Evolutionary conservation across 2,888 invertebrate genomes (phyloP).

Genomic region (Acrobasis suavella): DNA sequence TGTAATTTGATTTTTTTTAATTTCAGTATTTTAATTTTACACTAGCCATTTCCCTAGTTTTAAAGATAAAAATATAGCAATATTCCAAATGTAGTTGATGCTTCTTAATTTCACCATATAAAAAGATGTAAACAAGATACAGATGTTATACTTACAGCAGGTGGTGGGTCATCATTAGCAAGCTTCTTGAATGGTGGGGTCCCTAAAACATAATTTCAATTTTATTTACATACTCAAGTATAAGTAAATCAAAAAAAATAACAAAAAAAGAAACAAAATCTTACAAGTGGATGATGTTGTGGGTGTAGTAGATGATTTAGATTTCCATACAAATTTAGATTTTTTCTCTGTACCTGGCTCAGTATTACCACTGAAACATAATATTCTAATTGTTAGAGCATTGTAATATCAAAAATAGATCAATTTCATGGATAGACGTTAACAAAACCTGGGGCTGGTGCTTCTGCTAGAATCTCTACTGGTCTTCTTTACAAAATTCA

Average conservation of each 20-base stretch:
- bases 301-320: slow-evolving; percentile 42
- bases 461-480: slow-evolving; percentile 38
- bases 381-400: slow-evolving; percentile 18
- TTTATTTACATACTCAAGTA: background rate
- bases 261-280: background rate
- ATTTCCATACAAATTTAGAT: slow-evolving; percentile 64
- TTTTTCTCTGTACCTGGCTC: slow-evolving; percentile 52
- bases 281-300: slow-evolving; percentile 3
- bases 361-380: slow-evolving; percentile 43
- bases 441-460: slow-evolving; percentile 39
- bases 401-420: background rate
- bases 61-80: no score
- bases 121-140: background rate
- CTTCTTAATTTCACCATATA: background rate
- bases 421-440: slow-evolving; percentile 3
- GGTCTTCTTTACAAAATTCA: slow-evolving; percentile 55
- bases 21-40: background rate
- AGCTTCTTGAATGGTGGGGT: slow-evolving; percentile 54
- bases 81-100: no score
- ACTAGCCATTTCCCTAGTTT: no score
- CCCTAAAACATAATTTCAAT: slow-evolving; percentile 46
- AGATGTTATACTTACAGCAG: slow-evolving; percentile 23
- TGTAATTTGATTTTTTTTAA: background rate
- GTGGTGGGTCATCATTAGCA: slow-evolving; percentile 25
- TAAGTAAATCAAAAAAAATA: no score